Conservation (phyloP, 1,140 invertebrate species). For the Nasonia vitripennis region DNA sequence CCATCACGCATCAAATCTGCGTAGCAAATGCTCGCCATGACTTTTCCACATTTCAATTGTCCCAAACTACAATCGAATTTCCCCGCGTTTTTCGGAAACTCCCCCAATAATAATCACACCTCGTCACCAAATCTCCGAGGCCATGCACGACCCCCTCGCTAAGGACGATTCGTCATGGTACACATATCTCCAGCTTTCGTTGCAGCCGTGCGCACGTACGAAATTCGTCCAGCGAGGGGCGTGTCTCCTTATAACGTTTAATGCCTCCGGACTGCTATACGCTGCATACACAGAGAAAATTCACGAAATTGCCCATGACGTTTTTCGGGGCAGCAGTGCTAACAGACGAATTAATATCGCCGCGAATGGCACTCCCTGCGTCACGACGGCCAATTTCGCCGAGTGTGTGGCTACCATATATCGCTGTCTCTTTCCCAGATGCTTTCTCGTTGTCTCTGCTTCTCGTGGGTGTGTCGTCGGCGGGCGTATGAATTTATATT, state of each 20-base stretch:
- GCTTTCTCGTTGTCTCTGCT: constrained; percentile 46
- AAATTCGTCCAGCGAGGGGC: not conserved
- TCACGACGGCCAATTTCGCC: not conserved
- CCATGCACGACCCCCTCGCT: not conserved
- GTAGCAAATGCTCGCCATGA: too few relatives aligned
- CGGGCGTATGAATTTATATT: constrained; percentile 35
- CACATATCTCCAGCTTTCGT: not conserved
- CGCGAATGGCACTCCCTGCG: constrained; percentile 32
- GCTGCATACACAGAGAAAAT: not conserved
- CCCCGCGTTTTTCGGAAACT: not conserved
- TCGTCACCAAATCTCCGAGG: not conserved
- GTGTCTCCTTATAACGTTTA: not conserved
- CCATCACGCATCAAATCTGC: too few relatives aligned
- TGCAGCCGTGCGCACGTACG: not conserved
- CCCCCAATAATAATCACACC: not conserved
- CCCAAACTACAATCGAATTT: too few relatives aligned
- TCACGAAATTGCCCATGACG: constrained; percentile 16
- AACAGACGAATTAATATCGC: constrained; percentile 41
- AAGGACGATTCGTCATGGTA: not conserved
- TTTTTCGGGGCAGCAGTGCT: constrained; percentile 9
- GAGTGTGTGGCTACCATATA: constrained; percentile 15
- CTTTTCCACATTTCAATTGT: too few relatives aligned
- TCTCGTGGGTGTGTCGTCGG: constrained; percentile 52
- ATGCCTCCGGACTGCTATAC: not conserved
- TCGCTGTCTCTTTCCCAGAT: constrained; percentile 27